Conservation (phyloP, 2,113 vertebrate species). For the Myotis brandtii region DNA sequence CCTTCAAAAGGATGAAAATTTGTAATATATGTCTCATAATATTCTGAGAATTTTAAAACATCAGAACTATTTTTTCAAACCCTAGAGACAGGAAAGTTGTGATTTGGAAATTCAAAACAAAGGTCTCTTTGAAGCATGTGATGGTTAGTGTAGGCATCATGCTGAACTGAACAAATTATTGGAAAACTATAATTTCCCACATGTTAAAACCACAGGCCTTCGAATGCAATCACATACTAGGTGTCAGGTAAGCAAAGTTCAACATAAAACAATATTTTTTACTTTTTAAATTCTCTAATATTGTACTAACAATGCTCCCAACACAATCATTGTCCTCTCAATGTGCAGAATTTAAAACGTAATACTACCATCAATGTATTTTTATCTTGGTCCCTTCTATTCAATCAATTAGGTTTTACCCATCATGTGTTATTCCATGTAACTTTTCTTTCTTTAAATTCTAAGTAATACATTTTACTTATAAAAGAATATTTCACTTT, state of each 20-base stretch:
- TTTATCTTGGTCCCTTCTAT: neutral
- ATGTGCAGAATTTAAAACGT: neutral
- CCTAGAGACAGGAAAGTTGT: slow-evolving; percentile 47
- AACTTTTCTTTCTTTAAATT: neutral
- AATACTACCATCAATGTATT: neutral
- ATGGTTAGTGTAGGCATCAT: neutral
- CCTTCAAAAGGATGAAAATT: slow-evolving; percentile 44
- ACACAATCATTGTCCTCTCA: neutral
- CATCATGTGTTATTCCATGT: neutral
- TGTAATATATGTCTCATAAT: slow-evolving; percentile 7
- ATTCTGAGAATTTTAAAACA: slow-evolving; percentile 30
- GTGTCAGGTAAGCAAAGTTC: neutral
- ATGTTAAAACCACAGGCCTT: neutral
- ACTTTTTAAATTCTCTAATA: neutral
- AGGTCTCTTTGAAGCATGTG: neutral
- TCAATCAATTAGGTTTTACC: neutral
- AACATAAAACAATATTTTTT: neutral
- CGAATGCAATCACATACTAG: neutral
- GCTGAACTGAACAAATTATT: slow-evolving; percentile 11
- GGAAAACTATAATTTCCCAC: neutral
- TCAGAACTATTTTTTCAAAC: neutral
- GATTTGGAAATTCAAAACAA: slow-evolving; percentile 28
- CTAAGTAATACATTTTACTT: neutral
- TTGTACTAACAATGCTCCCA: neutral
- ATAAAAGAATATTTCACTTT: neutral